Percentiles rank a stretch among this genome's conserved stretches.
These are phyloP conservation scores for Pachyuromys duprasi DNA, from an alignment of 2,797 vertebrate species.

Conservation along the genomic window DNA sequence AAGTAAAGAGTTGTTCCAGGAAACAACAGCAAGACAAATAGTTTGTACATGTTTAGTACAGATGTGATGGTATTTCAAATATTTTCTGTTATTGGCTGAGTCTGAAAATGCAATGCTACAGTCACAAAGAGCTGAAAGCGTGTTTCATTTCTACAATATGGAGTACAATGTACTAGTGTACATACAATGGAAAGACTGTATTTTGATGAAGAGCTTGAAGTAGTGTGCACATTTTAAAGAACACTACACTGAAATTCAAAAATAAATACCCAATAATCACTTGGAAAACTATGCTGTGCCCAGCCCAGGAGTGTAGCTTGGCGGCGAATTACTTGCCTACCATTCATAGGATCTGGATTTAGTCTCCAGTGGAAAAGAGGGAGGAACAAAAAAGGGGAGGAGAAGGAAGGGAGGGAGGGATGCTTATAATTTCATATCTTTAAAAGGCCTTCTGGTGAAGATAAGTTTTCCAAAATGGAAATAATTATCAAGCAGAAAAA, in stretches of 20 bases:
- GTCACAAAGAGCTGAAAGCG: neutral
- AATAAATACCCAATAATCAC: neutral
- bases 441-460: neutral
- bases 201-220: slow-evolving; percentile 8
- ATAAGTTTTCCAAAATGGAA: neutral
- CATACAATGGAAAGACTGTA: neutral
- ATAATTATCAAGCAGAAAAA: neutral
- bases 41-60: neutral
- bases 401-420: neutral
- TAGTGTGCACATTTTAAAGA: neutral
- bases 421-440: neutral
- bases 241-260: neutral
- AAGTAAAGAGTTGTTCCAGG: neutral
- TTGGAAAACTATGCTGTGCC: neutral
- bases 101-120: neutral
- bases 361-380: neutral
- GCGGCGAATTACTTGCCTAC: neutral
- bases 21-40: neutral
- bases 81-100: neutral
- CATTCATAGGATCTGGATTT: neutral
- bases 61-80: neutral
- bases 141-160: neutral
- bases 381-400: neutral
- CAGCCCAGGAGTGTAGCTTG: neutral
- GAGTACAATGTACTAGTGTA: neutral